Evolutionary conservation across 1,140 invertebrate species (phyloP).

Genomic region (Anoplolepis gracilipes): DNA sequence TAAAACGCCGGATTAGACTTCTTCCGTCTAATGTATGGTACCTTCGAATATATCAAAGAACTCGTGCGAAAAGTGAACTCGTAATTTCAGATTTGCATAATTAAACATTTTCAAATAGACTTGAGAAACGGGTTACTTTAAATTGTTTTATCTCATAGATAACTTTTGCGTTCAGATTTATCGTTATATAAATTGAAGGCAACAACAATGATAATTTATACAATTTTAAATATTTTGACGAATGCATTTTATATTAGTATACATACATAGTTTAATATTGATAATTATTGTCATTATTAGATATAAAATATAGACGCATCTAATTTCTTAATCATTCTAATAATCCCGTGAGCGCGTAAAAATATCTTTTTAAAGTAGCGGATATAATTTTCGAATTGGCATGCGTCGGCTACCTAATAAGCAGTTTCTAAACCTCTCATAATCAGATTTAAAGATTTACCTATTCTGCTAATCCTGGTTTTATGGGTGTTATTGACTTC

Average conservation of each 20-base stretch:
- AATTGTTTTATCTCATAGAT: neutral
- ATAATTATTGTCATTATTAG: neutral
- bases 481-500: conserved; percentile 71
- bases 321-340: neutral
- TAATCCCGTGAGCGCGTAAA: neutral
- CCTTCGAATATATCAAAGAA: conserved; percentile 59
- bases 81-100: conserved; percentile 29
- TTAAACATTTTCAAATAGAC: conserved; percentile 3
- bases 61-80: conserved; percentile 27
- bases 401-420: neutral
- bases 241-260: no score
- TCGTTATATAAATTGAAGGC: neutral
- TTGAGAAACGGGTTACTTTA: neutral
- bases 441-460: conserved; percentile 73
- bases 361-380: conserved; percentile 11
- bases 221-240: neutral
- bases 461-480: conserved; percentile 66
- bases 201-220: neutral
- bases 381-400: conserved; percentile 30
- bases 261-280: neutral
- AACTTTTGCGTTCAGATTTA: neutral
- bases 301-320: neutral
- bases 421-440: conserved; percentile 6
- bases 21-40: conserved; percentile 70
- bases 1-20: conserved; percentile 73